Conservation (phyloP, 2,113 vertebrate species). For the Dolichotis patagonum region DNA sequence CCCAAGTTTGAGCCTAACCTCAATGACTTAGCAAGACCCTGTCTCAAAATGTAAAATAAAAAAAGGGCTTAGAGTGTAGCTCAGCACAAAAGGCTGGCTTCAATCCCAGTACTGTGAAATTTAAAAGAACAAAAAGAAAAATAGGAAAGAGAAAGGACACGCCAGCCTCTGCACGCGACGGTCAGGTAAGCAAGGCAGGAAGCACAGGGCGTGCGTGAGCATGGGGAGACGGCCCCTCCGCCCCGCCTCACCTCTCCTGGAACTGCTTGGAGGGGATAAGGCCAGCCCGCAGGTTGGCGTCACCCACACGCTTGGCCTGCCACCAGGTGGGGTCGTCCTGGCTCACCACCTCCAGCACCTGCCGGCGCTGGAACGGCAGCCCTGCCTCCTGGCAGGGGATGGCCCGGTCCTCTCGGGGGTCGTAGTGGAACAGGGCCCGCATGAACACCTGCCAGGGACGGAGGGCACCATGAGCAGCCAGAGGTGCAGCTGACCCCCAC, state of each 20-base stretch:
- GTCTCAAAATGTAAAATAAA: not conserved
- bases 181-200: not conserved
- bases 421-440: slow-evolving; percentile 95
- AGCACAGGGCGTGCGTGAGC: not conserved
- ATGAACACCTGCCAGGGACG: slow-evolving; percentile 91
- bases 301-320: slow-evolving; percentile 96
- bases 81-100: not conserved
- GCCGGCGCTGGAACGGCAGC: slow-evolving; percentile 92
- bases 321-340: slow-evolving; percentile 96
- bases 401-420: slow-evolving; percentile 94
- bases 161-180: not conserved
- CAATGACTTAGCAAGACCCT: not conserved
- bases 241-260: slow-evolving; percentile 92
- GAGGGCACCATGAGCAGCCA: not conserved
- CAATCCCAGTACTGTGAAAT: not conserved
- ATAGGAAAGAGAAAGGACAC: not conserved
- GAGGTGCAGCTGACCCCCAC: not conserved
- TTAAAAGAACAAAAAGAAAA: not conserved
- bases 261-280: slow-evolving; percentile 96
- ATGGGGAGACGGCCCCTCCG: not conserved
- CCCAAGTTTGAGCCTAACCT: not conserved
- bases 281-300: slow-evolving; percentile 94
- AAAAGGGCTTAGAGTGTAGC: not conserved
- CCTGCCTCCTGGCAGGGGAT: slow-evolving; percentile 97
- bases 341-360: slow-evolving; percentile 96